A percentile compares a stretch with the other conserved stretches of the same genome.
These are phyloP conservation scores for Drosophila nebulosa DNA, from an alignment of 1,140 invertebrate genomes.

Conservation along the genomic window DNA sequence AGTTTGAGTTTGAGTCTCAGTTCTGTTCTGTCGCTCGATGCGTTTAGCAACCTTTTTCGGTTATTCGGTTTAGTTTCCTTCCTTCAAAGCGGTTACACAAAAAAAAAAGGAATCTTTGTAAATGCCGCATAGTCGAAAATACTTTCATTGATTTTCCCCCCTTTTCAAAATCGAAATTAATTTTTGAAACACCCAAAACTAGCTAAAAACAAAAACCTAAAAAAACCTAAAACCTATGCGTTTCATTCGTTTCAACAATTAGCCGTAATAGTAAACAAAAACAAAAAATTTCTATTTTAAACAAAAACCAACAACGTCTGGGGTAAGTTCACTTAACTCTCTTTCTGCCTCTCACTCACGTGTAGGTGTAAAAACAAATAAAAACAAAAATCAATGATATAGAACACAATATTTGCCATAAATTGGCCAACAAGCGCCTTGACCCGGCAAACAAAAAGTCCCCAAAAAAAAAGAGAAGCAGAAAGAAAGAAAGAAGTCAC, in stretches of 20 bases:
- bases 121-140: constrained; percentile 44
- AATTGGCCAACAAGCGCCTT: constrained; percentile 28
- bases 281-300: neutral
- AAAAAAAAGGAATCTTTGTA: constrained; percentile 20
- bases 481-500: constrained; percentile 1
- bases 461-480: neutral
- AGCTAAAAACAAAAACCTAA: neutral
- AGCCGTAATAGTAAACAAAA: constrained; percentile 21
- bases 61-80: constrained; percentile 60
- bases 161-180: constrained; percentile 26
- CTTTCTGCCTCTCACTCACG: neutral
- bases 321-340: constrained; percentile 24
- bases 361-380: neutral
- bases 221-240: constrained; percentile 35
- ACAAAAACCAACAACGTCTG: constrained; percentile 22
- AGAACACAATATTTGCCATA: constrained; percentile 20
- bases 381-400: constrained; percentile 49
- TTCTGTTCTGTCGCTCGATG: constrained; percentile 65
- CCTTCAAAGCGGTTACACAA: constrained; percentile 36
- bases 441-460: constrained; percentile 17
- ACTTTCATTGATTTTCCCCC: constrained; percentile 53
- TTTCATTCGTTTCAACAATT: constrained; percentile 34
- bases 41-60: constrained; percentile 58
- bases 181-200: constrained; percentile 24
- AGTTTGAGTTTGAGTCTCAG: constrained; percentile 28